A percentile compares a stretch with the other conserved stretches of the same genome.
These are phyloP conservation scores for Torymus tubicola DNA, from an alignment of 2,888 invertebrate genomes.

Conservation along the genomic window DNA sequence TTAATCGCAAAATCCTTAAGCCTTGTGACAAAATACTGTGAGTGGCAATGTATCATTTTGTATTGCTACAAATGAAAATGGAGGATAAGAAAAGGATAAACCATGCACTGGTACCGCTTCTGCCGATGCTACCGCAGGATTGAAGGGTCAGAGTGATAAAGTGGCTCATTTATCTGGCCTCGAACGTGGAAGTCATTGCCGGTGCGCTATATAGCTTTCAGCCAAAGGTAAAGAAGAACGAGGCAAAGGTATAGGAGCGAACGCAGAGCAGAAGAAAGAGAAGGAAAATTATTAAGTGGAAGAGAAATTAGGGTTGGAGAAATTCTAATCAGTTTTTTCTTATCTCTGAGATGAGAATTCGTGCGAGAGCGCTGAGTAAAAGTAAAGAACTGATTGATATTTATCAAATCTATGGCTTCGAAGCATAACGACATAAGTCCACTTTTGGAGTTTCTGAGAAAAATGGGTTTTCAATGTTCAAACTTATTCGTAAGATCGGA, in stretches of 20 bases:
- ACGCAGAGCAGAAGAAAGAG: not conserved
- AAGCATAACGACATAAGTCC: too few relatives aligned
- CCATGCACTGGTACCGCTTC: not conserved
- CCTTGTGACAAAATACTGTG: slow-evolving; percentile 6
- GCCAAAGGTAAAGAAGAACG: slow-evolving; percentile 3
- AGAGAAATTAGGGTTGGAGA: not conserved
- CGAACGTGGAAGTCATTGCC: slow-evolving; percentile 48
- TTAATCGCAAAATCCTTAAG: slow-evolving; percentile 12
- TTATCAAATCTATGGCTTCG: too few relatives aligned
- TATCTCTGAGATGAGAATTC: not conserved
- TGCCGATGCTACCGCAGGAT: slow-evolving; percentile 49
- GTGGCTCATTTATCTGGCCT: slow-evolving; percentile 61
- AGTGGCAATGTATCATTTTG: slow-evolving; percentile 39
- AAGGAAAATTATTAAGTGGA: slow-evolving; percentile 19
- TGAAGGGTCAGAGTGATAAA: slow-evolving; percentile 64
- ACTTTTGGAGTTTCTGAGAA: too few relatives aligned
- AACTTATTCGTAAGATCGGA: too few relatives aligned
- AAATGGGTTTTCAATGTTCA: too few relatives aligned
- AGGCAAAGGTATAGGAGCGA: too few relatives aligned
- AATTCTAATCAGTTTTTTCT: slow-evolving; percentile 17
- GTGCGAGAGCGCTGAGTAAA: not conserved
- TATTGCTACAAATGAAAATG: slow-evolving; percentile 36
- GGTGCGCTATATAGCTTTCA: not conserved
- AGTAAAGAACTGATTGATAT: slow-evolving; percentile 1
- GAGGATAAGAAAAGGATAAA: slow-evolving; percentile 35